Evolutionary conservation across 2,113 vertebrate species (phyloP).

Genomic region (Gracilinanus agilis): DNA sequence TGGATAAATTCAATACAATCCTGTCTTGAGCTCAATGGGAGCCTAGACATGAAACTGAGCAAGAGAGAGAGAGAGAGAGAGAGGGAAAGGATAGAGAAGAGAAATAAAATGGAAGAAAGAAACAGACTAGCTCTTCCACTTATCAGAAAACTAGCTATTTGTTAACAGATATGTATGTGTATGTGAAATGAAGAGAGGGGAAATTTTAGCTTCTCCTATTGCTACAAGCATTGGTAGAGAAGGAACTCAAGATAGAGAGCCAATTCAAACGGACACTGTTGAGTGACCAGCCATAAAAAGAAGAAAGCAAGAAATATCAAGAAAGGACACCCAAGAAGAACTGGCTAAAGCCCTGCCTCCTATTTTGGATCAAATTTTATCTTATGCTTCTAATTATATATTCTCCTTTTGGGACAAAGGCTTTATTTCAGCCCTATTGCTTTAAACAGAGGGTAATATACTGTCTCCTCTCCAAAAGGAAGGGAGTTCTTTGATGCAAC

Average conservation of each 20-base stretch:
- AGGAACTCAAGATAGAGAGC: background rate
- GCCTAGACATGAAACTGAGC: background rate
- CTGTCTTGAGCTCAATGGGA: background rate
- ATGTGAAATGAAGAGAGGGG: background rate
- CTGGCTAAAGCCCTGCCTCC: background rate
- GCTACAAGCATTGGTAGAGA: background rate
- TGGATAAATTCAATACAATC: background rate
- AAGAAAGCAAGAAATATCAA: background rate
- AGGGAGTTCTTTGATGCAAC: background rate
- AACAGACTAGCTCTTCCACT: background rate
- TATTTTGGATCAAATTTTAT: background rate
- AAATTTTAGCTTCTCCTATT: fast-evolving
- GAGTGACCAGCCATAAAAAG: background rate
- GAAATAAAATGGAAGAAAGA: background rate
- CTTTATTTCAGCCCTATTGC: background rate
- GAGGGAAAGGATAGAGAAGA: background rate
- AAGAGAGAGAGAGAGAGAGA: background rate
- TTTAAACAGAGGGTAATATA: background rate
- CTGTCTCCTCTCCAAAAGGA: background rate
- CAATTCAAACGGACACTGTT: background rate
- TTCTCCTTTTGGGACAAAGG: background rate
- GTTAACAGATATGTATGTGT: background rate
- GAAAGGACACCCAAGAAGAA: background rate
- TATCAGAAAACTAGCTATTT: background rate
- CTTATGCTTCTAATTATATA: background rate